Evolutionary conservation across 2,113 vertebrate genomes (phyloP).

Genomic region (Climacteris rufus): DNA sequence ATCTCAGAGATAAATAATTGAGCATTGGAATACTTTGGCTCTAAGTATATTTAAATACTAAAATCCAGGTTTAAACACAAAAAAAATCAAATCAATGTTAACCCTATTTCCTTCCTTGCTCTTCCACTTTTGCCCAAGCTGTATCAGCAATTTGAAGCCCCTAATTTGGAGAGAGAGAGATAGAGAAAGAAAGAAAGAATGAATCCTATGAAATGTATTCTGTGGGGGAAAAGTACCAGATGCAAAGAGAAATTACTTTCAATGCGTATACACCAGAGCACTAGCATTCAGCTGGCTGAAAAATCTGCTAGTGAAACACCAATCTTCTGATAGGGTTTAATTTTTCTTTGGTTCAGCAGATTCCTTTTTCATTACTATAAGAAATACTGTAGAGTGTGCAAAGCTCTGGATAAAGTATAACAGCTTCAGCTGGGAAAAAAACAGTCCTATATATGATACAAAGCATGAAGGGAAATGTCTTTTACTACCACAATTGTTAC

Average conservation of each 20-base stretch:
- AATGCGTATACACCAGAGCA: neutral
- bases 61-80: neutral
- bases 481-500: neutral
- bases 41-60: neutral
- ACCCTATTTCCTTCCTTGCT: neutral
- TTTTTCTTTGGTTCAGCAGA: slow-evolving; percentile 3
- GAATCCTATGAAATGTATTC: neutral
- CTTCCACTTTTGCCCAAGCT: accelerated
- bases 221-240: neutral
- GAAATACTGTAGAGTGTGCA: neutral
- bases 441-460: neutral
- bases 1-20: neutral
- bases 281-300: neutral
- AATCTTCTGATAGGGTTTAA: neutral
- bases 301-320: neutral
- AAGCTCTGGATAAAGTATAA: neutral
- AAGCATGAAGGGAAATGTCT: neutral
- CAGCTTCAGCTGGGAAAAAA: neutral
- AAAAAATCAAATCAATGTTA: neutral
- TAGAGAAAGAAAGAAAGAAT: neutral
- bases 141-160: neutral
- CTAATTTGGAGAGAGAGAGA: neutral
- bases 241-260: neutral
- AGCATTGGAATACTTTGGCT: neutral
- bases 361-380: slow-evolving; percentile 2